These are phyloP conservation scores for Spongilla lacustris DNA, from an alignment of 37 sponge, comb jelly and placozoan genomes.

Conservation along the genomic window DNA sequence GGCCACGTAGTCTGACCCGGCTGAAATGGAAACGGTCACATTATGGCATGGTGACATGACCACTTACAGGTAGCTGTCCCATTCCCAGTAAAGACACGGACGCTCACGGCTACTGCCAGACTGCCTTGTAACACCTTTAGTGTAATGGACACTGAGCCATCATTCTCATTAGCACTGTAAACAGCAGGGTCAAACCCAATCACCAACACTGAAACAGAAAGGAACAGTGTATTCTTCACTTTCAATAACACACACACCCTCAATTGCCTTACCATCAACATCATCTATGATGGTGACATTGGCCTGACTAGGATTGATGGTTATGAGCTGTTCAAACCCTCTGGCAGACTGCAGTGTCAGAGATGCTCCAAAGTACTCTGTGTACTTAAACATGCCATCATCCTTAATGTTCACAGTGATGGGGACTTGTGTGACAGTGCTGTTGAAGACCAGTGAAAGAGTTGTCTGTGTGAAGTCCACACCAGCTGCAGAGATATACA, in stretches of 20 bases:
- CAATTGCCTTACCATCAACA: neutral
- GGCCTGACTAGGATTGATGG: neutral
- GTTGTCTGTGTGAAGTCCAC: neutral
- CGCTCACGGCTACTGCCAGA: neutral
- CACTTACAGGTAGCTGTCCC: slow-evolving; percentile 1
- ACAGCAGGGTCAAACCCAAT: neutral
- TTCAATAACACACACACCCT: neutral
- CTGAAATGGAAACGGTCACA: neutral
- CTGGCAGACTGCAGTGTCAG: neutral
- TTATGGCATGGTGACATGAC: neutral
- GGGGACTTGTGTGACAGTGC: neutral
- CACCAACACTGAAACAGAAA: neutral
- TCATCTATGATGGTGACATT: neutral
- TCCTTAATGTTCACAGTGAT: neutral
- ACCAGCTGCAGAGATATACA: neutral
- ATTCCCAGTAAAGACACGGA: neutral
- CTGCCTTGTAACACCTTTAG: neutral
- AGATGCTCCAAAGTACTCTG: neutral
- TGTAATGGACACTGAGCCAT: neutral
- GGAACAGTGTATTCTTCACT: neutral
- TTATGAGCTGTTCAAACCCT: neutral
- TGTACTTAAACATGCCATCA: neutral
- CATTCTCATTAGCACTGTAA: neutral
- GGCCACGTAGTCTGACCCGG: neutral
- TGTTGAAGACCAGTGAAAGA: neutral